Evolutionary conservation across 2,888 invertebrate genomes (phyloP), one percentile per base, ranked within the genome.

Genomic region (Pristionchus maxplancki): DNA sequence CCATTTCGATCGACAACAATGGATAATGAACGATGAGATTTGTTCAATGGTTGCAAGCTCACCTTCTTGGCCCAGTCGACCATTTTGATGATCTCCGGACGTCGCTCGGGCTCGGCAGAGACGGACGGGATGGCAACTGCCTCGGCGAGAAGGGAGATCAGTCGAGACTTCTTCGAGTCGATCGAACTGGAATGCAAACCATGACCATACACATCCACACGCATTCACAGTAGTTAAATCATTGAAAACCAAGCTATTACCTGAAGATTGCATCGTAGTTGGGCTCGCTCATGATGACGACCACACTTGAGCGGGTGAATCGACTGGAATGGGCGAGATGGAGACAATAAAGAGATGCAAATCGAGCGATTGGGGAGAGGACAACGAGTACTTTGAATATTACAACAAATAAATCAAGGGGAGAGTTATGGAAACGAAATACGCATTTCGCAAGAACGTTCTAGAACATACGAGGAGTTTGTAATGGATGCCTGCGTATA

Each of bases 111-210:
- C 96, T 97, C 97, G 94, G 97, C 97, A 40, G 98, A 98, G 24
- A 99, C 98, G 24, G 98, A 98, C 93, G 97, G 97, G 94, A 99
- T 98, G 5, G 97, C 97, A 34, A 98, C 98, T 1, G 97, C 97
- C 94, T 97, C 97, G 88, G 96, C 96, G 89, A 99, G 96, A 90
- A 96, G 96, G 83, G 96, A 95, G 90, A 98, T 97, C 95, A 97
- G 99, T 88, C 96, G 96, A 4, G 95, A 95, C 94, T 97, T 96
- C 95, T 98, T 96, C 84, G 96, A 95, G 94, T 98, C 98, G 89
- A 99, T 96, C 94, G 96, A 96, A 78, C 97, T 97, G 92, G 1
- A 78, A 78, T 5, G 64, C 28, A 28, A 64, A 6, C n/a, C n/a
- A n/a, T n/a, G n/a, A n/a, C n/a, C n/a, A n/a, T n/a, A n/a, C n/a